phyloP scores from a whole-genome alignment of 2,888 invertebrate genomes.

The Andrena camellia region DNA sequence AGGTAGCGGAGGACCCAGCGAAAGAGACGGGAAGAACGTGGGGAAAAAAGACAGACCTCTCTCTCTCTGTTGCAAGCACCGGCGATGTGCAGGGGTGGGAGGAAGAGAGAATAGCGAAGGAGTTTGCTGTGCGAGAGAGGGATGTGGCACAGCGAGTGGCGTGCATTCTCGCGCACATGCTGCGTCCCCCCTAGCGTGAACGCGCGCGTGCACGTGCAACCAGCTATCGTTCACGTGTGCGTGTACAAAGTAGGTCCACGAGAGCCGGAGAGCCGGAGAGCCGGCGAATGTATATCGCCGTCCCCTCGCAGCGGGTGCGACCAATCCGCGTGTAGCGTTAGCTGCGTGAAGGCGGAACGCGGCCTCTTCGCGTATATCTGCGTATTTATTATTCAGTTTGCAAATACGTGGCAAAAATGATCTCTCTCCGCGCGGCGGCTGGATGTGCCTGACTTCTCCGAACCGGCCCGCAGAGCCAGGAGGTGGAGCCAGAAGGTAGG shows the following conservation, averaged over 20 bases:
- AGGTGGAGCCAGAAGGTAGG: constrained; percentile 80
- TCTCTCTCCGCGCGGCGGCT: constrained; percentile 77
- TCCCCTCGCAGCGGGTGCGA: constrained; percentile 82
- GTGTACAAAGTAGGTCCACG: constrained; percentile 65
- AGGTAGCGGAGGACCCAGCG: constrained; percentile 10
- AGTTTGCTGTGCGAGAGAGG: constrained; percentile 42
- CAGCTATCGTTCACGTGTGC: constrained; percentile 45
- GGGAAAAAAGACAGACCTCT: constrained; percentile 19
- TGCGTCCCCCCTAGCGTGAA: constrained; percentile 50
- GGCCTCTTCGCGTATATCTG: constrained; percentile 82
- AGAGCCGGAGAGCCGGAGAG: constrained; percentile 66
- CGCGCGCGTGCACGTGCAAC: constrained; percentile 57
- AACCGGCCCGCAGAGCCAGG: constrained; percentile 63
- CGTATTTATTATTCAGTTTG: constrained; percentile 85
- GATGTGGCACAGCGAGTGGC: constrained; percentile 56
- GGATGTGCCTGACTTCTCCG: constrained; percentile 44
- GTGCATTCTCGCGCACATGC: constrained; percentile 58
- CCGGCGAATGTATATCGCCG: constrained; percentile 81
- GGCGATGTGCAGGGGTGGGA: constrained; percentile 5
- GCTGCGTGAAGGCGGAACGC: constrained; percentile 85
- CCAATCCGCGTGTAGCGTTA: constrained; percentile 83
- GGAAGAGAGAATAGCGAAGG: constrained; percentile 20
- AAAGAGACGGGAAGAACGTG: constrained; percentile 14
- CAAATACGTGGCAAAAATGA: constrained; percentile 85
- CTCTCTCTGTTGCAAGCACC: background rate